phyloP scores from a whole-genome alignment of 2,113 vertebrate species.

The Parus major region DNA sequence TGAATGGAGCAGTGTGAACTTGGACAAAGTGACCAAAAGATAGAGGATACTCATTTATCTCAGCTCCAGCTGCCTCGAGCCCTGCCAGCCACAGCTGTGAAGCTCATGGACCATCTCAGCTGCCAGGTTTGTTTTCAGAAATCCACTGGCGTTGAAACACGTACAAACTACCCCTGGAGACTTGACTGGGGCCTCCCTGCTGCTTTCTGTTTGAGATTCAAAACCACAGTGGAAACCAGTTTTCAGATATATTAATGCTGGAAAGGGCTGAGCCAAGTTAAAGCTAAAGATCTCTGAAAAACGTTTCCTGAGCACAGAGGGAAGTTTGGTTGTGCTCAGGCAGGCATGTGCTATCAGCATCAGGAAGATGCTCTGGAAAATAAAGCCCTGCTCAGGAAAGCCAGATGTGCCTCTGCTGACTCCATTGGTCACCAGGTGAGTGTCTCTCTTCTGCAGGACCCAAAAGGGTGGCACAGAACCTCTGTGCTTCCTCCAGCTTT shows the following conservation, averaged over 20 bases:
- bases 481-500: background rate
- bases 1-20: background rate
- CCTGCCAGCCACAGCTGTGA: conserved; percentile 58
- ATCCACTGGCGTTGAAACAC: conserved; percentile 1
- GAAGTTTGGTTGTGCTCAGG: background rate
- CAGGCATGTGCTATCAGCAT: background rate
- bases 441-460: background rate
- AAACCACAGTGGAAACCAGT: background rate
- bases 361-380: background rate
- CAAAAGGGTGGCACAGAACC: background rate
- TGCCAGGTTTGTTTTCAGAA: conserved; percentile 54
- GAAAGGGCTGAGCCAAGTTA: background rate
- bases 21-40: conserved; percentile 37
- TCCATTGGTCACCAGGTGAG: fast-evolving
- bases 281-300: background rate
- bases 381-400: background rate
- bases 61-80: conserved; percentile 18
- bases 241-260: conserved; percentile 9
- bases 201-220: conserved; percentile 25
- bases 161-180: conserved; percentile 26
- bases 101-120: conserved; percentile 4
- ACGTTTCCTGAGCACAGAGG: background rate
- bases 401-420: background rate
- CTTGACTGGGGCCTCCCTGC: conserved; percentile 14
- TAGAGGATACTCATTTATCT: background rate